Evolutionary conservation across 2,113 vertebrate species (phyloP).

Genomic region (Megaptera novaeangliae): DNA sequence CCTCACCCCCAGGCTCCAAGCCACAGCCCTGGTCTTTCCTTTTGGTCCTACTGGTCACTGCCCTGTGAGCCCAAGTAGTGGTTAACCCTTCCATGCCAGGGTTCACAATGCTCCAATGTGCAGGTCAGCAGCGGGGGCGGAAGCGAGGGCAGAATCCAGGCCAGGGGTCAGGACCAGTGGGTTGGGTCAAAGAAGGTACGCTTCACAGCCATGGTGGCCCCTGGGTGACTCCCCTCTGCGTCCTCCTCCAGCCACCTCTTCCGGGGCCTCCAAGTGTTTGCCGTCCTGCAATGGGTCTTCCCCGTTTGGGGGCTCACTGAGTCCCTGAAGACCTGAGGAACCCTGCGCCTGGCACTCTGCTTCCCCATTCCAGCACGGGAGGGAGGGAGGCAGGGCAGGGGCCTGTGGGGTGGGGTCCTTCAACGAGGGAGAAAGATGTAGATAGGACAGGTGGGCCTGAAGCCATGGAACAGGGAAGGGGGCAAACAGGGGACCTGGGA

Average conservation of each 20-base stretch:
- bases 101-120: background rate
- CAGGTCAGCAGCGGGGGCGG: background rate
- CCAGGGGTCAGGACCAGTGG: background rate
- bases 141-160: background rate
- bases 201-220: background rate
- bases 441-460: background rate
- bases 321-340: background rate
- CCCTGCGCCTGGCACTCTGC: background rate
- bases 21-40: background rate
- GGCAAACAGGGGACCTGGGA: fast-evolving
- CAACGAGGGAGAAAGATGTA: background rate
- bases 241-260: too few relatives aligned
- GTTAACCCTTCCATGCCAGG: background rate
- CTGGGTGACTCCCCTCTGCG: too few relatives aligned
- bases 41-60: background rate
- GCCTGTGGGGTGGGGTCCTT: background rate
- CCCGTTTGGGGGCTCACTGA: constrained; percentile 49
- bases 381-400: background rate
- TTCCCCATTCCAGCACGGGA: background rate
- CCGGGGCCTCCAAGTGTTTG: background rate
- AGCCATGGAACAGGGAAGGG: background rate
- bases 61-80: background rate
- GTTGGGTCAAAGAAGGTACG: background rate
- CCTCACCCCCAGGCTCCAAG: background rate
- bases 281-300: constrained; percentile 36